Conservation (phyloP, 35 echinoderm and acorn worm species). For the Heliocidaris tuberculata region DNA sequence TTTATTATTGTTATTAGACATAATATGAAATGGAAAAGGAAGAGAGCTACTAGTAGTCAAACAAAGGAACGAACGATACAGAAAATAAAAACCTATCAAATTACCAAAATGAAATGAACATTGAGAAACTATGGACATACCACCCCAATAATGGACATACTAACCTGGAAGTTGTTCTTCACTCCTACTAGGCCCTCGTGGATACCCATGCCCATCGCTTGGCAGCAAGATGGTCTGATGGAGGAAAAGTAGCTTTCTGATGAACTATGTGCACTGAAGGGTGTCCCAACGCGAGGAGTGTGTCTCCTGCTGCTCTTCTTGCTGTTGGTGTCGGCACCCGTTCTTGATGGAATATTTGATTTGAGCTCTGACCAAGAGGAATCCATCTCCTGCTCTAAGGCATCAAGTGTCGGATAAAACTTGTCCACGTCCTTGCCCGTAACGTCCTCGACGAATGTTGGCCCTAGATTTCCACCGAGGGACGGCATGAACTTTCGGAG, state of each 20-base stretch:
- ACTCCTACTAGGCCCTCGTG: conserved; percentile 68
- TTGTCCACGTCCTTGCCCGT: conserved; percentile 36
- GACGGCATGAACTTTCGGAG: conserved; percentile 61
- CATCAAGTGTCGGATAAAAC: conserved; percentile 26
- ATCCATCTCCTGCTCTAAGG: conserved; percentile 1
- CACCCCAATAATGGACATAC: neutral
- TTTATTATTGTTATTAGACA: no score
- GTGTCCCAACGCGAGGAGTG: conserved; percentile 29
- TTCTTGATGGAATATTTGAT: conserved; percentile 24
- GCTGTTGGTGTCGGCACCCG: neutral
- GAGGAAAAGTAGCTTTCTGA: conserved; percentile 7
- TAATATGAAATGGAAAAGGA: no score
- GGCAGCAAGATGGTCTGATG: conserved; percentile 56
- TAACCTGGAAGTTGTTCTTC: conserved; percentile 99
- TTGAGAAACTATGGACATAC: neutral
- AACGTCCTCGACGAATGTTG: neutral
- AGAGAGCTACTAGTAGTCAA: no score
- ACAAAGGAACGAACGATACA: no score
- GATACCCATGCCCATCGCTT: conserved; percentile 69
- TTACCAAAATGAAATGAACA: neutral
- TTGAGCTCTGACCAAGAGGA: neutral
- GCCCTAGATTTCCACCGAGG: neutral
- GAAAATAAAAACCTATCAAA: no score
- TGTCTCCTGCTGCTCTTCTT: conserved; percentile 40
- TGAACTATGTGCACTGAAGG: conserved; percentile 19